Base-by-base conservation (phyloP, 2,797 vertebrate genomes). In the Eutrigla gurnardus region DNA sequence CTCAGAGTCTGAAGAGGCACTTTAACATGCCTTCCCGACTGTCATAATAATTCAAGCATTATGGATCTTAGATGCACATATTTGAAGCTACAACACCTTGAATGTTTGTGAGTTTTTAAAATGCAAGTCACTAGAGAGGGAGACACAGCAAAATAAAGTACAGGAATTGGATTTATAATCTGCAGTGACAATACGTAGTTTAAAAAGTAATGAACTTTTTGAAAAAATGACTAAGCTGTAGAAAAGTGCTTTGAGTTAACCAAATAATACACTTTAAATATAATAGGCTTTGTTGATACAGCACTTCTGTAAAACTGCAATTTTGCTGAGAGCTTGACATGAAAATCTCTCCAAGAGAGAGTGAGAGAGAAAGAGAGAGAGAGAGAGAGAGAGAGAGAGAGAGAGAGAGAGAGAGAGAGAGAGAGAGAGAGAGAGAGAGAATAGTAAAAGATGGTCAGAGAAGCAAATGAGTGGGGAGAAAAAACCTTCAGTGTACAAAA, bases 161-260 rank as follows among this genome's bases (percentile, higher is more conserved):
- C 35, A 69, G 15, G 37, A 75, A 79, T 58, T 25, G 0, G 6
- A 64, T 60, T 52, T 65, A 8, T n/a, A 60, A 72, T 59, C 50
- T 54, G 63, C 25, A 18, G 32, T 46, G 65, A 78, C 8, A 46
- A 10, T 17, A 61, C 66, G 52, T 14, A 39, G 32, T 78, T 86
- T 64, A 37, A 58, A 57, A 75, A 58, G 33, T 8, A 66, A 40
- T 42, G 14, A 7, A 13, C n/a, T 53, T 15, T 39, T 15, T 58
- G 15, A 42, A 69, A 45, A 33, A 55, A 18, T 45, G 25, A 53
- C 46, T n/a, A 15, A 57, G 60, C 47, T 49, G 43, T 0, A 33
- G 50, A 14, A 13, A 36, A 74, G 25, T 4, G 10, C 37, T 50
- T 14, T 5, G 36, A 43, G 15, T 49, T 57, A 53, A 63, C 32